phyloP scores from a whole-genome alignment of 2,888 invertebrate genomes.

The Nineta flava region DNA sequence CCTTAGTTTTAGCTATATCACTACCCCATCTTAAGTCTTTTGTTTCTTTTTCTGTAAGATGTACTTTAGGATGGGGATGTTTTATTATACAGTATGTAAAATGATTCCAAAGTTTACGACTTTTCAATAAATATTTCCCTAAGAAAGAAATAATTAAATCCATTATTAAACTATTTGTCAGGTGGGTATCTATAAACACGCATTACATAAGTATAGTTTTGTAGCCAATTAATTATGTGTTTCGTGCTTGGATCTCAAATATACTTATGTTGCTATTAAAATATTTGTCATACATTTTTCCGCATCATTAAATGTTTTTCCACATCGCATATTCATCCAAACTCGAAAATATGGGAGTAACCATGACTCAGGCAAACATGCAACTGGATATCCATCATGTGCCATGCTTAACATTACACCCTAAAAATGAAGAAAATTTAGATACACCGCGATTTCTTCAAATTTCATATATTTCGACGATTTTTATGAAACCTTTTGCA shows the following conservation, averaged over 20 bases:
- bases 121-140: constrained; percentile 5
- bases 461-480: too few relatives aligned
- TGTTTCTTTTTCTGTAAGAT: constrained; percentile 12
- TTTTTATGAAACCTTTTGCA: too few relatives aligned
- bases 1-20: constrained; percentile 15
- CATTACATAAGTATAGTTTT: too few relatives aligned
- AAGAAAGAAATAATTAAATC: not conserved
- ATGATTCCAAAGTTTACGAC: constrained; percentile 17
- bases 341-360: constrained; percentile 24
- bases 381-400: constrained; percentile 25
- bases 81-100: constrained; percentile 13
- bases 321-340: constrained; percentile 23
- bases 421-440: constrained; percentile 12
- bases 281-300: constrained; percentile 11
- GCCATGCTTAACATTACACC: constrained; percentile 20
- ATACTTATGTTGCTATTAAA: too few relatives aligned
- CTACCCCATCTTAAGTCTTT: constrained; percentile 18
- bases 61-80: constrained; percentile 11
- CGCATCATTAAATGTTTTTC: constrained; percentile 17
- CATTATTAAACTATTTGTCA: not conserved
- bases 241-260: too few relatives aligned
- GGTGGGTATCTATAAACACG: too few relatives aligned
- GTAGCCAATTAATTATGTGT: too few relatives aligned
- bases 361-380: constrained; percentile 23
- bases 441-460: too few relatives aligned